Evolutionary conservation across 1,140 invertebrate genomes (phyloP).

Genomic region (Polypedilum pembai): DNA sequence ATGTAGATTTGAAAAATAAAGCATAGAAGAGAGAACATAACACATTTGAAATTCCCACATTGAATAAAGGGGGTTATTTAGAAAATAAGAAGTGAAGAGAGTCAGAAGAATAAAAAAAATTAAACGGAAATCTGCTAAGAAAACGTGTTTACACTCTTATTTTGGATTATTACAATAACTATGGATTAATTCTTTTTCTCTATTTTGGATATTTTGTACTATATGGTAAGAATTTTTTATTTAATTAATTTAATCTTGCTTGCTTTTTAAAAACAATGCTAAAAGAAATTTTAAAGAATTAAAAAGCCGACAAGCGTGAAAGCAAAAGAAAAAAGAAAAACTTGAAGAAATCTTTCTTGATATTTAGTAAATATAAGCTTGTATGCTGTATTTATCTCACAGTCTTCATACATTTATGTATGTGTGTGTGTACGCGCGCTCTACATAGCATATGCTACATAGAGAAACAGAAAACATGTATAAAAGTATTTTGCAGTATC

Average conservation of each 20-base stretch:
- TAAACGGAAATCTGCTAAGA: constrained; percentile 18
- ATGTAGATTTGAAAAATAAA: background rate
- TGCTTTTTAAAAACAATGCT: background rate
- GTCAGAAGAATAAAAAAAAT: background rate
- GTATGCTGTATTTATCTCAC: too few relatives aligned
- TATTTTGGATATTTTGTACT: background rate
- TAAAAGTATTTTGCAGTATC: constrained; percentile 23
- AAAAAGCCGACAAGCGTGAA: constrained; percentile 4
- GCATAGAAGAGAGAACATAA: background rate
- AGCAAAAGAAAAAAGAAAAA: background rate
- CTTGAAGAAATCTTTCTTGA: background rate
- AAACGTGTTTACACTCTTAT: constrained; percentile 3
- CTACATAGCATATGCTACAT: constrained; percentile 24
- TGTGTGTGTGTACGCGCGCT: background rate
- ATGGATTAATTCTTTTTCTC: background rate
- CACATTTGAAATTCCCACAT: constrained; percentile 17
- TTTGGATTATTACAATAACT: background rate
- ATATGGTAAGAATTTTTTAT: background rate
- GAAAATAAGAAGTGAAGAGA: constrained; percentile 12
- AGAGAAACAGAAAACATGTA: background rate
- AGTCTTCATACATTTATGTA: background rate
- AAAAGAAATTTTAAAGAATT: background rate
- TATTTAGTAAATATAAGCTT: too few relatives aligned
- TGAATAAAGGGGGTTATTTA: constrained; percentile 27
- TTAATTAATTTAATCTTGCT: background rate